These are phyloP conservation scores for Brachycybe producta DNA, from an alignment of 2,888 invertebrate genomes.

Conservation along the genomic window DNA sequence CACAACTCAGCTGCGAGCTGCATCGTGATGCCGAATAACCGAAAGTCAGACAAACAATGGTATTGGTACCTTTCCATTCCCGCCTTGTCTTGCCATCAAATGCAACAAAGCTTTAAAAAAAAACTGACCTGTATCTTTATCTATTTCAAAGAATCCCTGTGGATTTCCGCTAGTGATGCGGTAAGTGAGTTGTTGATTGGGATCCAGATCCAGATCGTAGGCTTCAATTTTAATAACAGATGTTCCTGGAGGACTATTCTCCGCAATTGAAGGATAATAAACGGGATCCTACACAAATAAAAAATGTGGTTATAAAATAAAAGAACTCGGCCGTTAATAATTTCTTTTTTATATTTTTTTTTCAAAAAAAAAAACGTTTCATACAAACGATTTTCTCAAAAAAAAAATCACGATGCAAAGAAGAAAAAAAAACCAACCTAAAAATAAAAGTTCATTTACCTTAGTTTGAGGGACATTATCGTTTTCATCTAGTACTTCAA, in stretches of 20 bases:
- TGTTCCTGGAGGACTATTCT: slow-evolving; percentile 61
- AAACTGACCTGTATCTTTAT: slow-evolving; percentile 66
- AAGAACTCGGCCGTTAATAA: background rate
- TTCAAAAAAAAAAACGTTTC: too few relatives aligned
- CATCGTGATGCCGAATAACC: too few relatives aligned
- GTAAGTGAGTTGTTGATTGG: slow-evolving; percentile 54
- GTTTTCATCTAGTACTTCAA: slow-evolving; percentile 77
- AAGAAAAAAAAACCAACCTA: background rate
- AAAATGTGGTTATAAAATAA: background rate
- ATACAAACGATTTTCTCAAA: too few relatives aligned
- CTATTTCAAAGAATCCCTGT: slow-evolving; percentile 77
- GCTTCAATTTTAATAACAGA: slow-evolving; percentile 63
- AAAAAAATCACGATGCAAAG: background rate
- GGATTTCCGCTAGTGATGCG: slow-evolving; percentile 83
- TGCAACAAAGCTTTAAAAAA: too few relatives aligned
- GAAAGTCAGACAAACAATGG: too few relatives aligned
- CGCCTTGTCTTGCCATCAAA: too few relatives aligned
- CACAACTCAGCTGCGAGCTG: too few relatives aligned
- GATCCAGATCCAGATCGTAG: slow-evolving; percentile 56
- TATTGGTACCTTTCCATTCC: too few relatives aligned
- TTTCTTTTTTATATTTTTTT: background rate
- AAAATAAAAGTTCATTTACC: slow-evolving; percentile 9
- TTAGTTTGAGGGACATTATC: slow-evolving; percentile 84
- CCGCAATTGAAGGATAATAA: slow-evolving; percentile 65
- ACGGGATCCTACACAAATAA: slow-evolving; percentile 49